Base-by-base conservation (phyloP, 2,797 vertebrate genomes). In the Pseudochaenichthys georgianus region DNA sequence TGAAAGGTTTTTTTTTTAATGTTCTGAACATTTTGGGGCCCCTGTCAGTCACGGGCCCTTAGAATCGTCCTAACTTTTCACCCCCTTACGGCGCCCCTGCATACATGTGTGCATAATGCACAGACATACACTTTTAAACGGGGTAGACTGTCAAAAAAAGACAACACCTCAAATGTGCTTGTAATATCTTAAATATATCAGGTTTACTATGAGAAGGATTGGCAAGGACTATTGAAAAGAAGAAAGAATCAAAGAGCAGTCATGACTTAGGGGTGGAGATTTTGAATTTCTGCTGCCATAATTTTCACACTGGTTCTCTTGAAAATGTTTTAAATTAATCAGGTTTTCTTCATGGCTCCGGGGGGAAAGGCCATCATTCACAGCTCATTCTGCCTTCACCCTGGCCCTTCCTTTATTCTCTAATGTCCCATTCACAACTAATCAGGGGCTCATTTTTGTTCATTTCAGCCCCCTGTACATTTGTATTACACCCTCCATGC, bases 261-360 rank as follows among this genome's bases (percentile, higher is more conserved):
- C 31, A 46, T 46, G 73, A 19, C 19, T 64, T 75, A 60, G 16
- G 21, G 43, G 38, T 34, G 61, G 54, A 42, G 13, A 38, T 60
- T 52, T 75, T 61, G 31, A 45, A 53, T 16, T 5, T 19, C 31
- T 51, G 48, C 80, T 75, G 64, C 28, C 21, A 63, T 74, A 3
- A 80, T 85, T 78, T 77, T 70, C 55, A 70, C 61, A 34, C 65
- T 63, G 52, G 62, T 70, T 70, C 48, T 64, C 63, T 83, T 87
- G 64, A 87, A 84, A 88, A 79, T 62, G 8, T 59, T 72, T 76
- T 82, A 11, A 84, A 73, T 87, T 84, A 86, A 80, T 77, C 66
- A 87, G 73, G 31, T 55, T 83, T 55, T 38, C 34, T 78, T 54
- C 2, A 1, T 55, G 45, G 34, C 17, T 5, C 70, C 53, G 16